Evolutionary conservation across 2,888 invertebrate genomes (phyloP).

Genomic region (Hetaerina titia): DNA sequence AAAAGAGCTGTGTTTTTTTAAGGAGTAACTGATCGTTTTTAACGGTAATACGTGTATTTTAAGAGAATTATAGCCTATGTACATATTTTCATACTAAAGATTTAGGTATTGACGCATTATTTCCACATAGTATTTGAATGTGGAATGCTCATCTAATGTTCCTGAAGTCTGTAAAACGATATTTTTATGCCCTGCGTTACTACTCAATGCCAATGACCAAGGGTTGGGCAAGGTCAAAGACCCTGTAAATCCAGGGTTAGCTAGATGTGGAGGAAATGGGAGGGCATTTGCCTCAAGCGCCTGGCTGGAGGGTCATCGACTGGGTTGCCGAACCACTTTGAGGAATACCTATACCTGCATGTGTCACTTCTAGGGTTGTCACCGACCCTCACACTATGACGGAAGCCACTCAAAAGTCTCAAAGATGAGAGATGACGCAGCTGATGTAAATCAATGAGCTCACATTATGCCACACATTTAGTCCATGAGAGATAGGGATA

Average conservation of each 20-base stretch:
- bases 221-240: background rate
- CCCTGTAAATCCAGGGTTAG: background rate
- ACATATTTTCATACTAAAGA: no score
- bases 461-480: background rate
- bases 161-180: no score
- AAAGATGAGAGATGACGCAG: background rate
- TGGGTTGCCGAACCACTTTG: background rate
- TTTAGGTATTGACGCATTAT: no score
- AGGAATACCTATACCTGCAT: background rate
- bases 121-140: no score
- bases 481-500: no score
- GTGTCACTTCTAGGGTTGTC: constrained; percentile 5
- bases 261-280: background rate
- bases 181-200: background rate
- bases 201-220: background rate
- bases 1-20: no score
- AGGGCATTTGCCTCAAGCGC: background rate
- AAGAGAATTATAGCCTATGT: no score
- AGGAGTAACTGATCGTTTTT: no score
- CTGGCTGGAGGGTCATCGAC: background rate
- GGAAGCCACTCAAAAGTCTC: background rate
- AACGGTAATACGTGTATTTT: no score
- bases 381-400: background rate
- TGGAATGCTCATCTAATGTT: no score
- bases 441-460: background rate